These are phyloP conservation scores for Ammodytes dubius DNA, from an alignment of 2,113 vertebrate species.

Conservation along the genomic window DNA sequence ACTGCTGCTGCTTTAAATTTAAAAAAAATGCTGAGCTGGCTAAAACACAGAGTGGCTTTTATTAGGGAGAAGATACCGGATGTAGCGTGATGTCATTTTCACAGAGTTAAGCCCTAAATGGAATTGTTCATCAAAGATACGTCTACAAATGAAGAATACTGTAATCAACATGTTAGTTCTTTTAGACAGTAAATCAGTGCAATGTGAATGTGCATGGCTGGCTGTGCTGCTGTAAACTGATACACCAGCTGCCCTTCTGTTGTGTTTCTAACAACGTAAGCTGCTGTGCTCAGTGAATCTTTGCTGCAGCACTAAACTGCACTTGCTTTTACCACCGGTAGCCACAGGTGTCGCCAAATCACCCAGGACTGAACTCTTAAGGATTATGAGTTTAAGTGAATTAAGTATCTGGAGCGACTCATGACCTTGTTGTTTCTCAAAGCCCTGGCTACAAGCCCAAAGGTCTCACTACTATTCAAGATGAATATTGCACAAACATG, in stretches of 20 bases:
- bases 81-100: no score
- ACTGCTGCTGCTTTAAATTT: no score
- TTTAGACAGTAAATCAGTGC: no score
- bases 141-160: no score
- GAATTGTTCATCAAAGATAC: no score
- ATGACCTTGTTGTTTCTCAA: neutral
- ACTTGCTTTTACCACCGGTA: neutral
- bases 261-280: neutral
- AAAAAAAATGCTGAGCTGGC: no score
- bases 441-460: neutral
- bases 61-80: no score
- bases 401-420: neutral
- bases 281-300: neutral
- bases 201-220: neutral
- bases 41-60: no score
- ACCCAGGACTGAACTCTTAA: neutral
- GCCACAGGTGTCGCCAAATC: neutral
- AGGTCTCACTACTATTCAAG: slow-evolving; percentile 3
- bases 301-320: neutral
- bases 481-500: slow-evolving; percentile 1
- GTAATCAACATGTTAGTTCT: no score
- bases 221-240: slow-evolving; percentile 16
- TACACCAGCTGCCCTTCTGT: neutral
- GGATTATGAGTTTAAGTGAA: neutral
- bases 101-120: no score